Conservation (phyloP, 2,113 vertebrate species). For the Climacteris rufus region DNA sequence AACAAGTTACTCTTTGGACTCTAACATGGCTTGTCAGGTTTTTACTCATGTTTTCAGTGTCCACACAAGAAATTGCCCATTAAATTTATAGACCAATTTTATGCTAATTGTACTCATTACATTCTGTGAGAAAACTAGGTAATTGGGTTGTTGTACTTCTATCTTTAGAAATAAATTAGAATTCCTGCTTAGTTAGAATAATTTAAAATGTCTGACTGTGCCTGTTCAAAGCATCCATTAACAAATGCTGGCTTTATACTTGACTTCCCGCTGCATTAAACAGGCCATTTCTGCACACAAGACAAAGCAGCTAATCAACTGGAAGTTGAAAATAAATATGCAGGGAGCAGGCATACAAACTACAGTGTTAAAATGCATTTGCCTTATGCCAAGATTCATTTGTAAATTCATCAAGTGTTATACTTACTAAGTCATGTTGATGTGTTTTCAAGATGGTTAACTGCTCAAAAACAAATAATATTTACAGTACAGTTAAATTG, state of each 20-base stretch:
- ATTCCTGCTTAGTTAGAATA: conserved; percentile 46
- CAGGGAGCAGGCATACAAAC: conserved; percentile 41
- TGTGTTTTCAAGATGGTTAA: conserved; percentile 26
- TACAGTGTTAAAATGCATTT: neutral
- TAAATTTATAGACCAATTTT: conserved; percentile 19
- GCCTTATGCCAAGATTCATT: conserved; percentile 35
- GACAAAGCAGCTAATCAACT: conserved; percentile 41
- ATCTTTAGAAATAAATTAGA: conserved; percentile 58
- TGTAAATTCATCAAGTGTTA: conserved; percentile 28
- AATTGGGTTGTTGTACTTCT: conserved; percentile 38
- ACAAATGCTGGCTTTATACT: conserved; percentile 9
- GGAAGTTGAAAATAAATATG: conserved; percentile 22
- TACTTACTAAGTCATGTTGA: conserved; percentile 1
- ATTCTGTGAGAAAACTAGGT: conserved; percentile 31
- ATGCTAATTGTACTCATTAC: conserved; percentile 30
- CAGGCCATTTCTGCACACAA: conserved; percentile 12
- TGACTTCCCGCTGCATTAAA: conserved; percentile 28
- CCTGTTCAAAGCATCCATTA: conserved; percentile 31
- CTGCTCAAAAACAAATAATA: conserved; percentile 16
- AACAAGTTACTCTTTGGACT: neutral
- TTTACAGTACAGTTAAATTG: neutral
- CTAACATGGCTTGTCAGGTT: neutral
- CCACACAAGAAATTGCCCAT: conserved; percentile 8
- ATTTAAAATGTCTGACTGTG: conserved; percentile 38
- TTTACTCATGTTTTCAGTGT: neutral